Conservation (phyloP, 1,140 invertebrate genomes). For the Hylyphantes graminicola region DNA sequence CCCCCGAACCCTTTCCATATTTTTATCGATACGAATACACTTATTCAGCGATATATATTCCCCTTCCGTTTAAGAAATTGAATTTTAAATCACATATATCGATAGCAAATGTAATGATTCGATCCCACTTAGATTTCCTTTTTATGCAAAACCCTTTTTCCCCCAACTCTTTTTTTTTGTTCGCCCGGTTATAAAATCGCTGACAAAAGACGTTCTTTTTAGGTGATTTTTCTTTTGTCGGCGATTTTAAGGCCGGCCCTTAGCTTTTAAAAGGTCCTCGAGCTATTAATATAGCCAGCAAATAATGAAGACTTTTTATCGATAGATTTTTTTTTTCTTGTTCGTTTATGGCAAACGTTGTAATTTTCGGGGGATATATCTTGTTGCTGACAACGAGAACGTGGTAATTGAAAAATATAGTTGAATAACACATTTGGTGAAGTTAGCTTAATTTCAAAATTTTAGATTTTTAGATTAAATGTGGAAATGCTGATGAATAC, state of each 20-base stretch:
- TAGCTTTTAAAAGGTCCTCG: not conserved
- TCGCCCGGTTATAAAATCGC: slow-evolving; percentile 22
- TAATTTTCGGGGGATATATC: slow-evolving; percentile 26
- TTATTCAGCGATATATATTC: slow-evolving; percentile 32
- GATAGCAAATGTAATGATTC: slow-evolving; percentile 36
- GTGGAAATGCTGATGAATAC: too few species aligned
- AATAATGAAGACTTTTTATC: slow-evolving; percentile 15
- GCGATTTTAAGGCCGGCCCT: slow-evolving; percentile 34
- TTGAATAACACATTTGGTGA: too few species aligned
- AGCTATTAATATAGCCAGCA: slow-evolving; percentile 33
- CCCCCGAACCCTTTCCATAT: not conserved
- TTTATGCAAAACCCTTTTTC: slow-evolving; percentile 36
- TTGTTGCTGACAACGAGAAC: slow-evolving; percentile 24
- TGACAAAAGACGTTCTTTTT: slow-evolving; percentile 47
- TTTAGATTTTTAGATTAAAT: too few species aligned
- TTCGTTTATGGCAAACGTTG: slow-evolving; percentile 9
- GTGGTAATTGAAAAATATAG: too few species aligned
- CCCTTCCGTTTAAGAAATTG: slow-evolving; percentile 20
- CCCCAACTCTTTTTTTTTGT: not conserved
- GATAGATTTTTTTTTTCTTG: not conserved
- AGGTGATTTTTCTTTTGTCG: slow-evolving; percentile 45
- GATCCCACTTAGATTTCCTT: slow-evolving; percentile 1
- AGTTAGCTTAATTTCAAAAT: too few species aligned
- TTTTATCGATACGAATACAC: slow-evolving; percentile 17
- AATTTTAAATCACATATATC: slow-evolving; percentile 53